Conservation (phyloP, 1,140 invertebrate species). For the Drosophila subpulchrella region DNA sequence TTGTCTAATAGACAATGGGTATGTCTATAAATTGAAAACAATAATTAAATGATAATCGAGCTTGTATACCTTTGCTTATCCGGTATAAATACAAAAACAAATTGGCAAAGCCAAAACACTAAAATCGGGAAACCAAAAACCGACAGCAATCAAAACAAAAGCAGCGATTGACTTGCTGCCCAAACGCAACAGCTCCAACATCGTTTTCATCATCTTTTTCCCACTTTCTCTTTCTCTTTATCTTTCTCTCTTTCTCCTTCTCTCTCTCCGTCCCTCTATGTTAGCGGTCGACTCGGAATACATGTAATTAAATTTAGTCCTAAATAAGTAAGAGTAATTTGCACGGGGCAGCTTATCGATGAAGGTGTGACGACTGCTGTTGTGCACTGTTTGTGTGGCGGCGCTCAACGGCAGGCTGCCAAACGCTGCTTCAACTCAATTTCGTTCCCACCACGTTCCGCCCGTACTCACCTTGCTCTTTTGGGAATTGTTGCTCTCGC, state of each 20-base stretch:
- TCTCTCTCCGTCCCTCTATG: neutral
- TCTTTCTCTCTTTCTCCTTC: neutral
- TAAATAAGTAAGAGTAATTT: too few species aligned
- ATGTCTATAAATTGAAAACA: too few species aligned
- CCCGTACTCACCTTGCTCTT: constrained; percentile 76
- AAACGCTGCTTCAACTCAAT: neutral
- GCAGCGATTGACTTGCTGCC: constrained; percentile 65
- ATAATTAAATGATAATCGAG: too few species aligned
- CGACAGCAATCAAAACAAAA: constrained; percentile 75
- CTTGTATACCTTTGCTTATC: neutral
- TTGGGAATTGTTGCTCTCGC: constrained; percentile 82
- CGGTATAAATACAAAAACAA: constrained; percentile 32
- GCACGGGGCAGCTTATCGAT: too few species aligned
- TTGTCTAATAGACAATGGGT: too few species aligned
- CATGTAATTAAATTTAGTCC: neutral
- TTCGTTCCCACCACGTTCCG: neutral
- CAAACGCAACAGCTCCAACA: constrained; percentile 17
- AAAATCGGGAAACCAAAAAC: constrained; percentile 44
- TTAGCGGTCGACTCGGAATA: neutral
- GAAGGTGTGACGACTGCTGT: too few species aligned
- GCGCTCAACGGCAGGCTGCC: too few species aligned
- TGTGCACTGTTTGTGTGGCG: too few species aligned
- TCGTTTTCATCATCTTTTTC: too few species aligned
- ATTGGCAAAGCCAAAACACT: constrained; percentile 42
- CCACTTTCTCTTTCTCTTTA: neutral